A percentile compares a stretch with the other conserved stretches of the same genome.
phyloP scores from a whole-genome alignment of 2,797 vertebrate species.

The Tapera naevia region DNA sequence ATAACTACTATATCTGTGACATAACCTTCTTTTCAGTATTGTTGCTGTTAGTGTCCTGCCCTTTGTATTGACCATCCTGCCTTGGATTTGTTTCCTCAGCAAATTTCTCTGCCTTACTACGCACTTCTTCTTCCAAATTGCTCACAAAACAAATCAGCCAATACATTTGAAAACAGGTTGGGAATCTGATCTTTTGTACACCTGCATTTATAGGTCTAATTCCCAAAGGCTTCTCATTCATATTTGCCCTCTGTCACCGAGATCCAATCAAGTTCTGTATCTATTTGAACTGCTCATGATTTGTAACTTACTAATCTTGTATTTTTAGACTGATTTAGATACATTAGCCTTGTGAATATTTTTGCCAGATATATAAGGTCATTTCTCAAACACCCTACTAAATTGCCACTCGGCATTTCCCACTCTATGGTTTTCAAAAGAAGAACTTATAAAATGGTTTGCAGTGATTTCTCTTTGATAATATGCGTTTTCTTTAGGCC shows the following conservation, averaged over 20 bases:
- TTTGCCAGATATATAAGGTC: background rate
- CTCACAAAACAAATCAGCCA: background rate
- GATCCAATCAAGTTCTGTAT: background rate
- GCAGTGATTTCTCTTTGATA: background rate
- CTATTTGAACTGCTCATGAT: background rate
- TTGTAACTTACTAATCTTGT: background rate
- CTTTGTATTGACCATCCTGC: background rate
- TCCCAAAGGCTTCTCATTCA: background rate
- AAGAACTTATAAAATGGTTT: background rate
- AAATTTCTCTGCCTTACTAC: background rate
- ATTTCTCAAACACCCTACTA: background rate
- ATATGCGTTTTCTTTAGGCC: background rate
- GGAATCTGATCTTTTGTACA: background rate
- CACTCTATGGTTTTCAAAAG: background rate
- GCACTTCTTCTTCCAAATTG: background rate
- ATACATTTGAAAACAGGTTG: background rate
- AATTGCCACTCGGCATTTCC: background rate
- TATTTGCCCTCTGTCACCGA: background rate
- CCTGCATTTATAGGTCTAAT: background rate
- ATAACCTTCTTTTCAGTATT: background rate
- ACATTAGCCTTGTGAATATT: background rate
- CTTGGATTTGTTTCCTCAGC: background rate
- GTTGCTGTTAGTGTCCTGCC: background rate
- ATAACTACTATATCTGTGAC: background rate
- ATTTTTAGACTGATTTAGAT: background rate